phyloP scores from a whole-genome alignment of 2,888 invertebrate species.

The Beris morrisii region DNA sequence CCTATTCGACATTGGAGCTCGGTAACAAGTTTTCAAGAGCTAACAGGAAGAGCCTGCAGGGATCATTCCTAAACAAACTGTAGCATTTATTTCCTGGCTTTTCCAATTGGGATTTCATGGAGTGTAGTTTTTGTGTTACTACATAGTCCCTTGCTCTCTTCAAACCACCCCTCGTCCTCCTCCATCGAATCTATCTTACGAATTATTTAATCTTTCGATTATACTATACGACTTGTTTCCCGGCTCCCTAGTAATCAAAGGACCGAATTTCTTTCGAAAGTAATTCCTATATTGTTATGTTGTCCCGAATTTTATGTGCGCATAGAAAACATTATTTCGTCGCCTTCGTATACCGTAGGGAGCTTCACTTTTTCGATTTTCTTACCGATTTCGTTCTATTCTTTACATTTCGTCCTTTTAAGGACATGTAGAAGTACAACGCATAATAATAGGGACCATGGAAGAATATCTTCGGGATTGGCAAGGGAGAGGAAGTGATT shows the following conservation, averaged over 20 bases:
- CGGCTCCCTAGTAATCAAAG: background rate
- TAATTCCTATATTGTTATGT: slow-evolving; percentile 12
- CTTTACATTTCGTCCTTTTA: too few species aligned
- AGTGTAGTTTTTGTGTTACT: too few species aligned
- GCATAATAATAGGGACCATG: too few species aligned
- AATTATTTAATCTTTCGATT: slow-evolving; percentile 18
- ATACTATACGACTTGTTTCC: background rate
- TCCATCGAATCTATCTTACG: background rate
- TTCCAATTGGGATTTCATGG: too few species aligned
- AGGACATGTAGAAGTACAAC: too few species aligned
- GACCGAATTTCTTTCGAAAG: background rate
- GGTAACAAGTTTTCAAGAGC: too few species aligned
- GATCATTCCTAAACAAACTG: too few species aligned
- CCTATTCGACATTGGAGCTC: too few species aligned
- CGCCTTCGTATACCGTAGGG: background rate
- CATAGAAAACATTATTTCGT: slow-evolving; percentile 14
- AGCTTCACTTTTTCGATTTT: slow-evolving; percentile 3
- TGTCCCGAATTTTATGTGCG: slow-evolving; percentile 13
- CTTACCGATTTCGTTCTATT: background rate
- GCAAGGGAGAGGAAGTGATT: background rate
- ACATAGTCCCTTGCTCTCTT: too few species aligned
- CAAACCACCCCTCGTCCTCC: too few species aligned
- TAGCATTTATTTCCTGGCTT: too few species aligned
- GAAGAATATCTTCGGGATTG: background rate
- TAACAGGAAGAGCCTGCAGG: too few species aligned